Conservation (phyloP, 1,140 invertebrate genomes). For the Leguminivora glycinivorella region DNA sequence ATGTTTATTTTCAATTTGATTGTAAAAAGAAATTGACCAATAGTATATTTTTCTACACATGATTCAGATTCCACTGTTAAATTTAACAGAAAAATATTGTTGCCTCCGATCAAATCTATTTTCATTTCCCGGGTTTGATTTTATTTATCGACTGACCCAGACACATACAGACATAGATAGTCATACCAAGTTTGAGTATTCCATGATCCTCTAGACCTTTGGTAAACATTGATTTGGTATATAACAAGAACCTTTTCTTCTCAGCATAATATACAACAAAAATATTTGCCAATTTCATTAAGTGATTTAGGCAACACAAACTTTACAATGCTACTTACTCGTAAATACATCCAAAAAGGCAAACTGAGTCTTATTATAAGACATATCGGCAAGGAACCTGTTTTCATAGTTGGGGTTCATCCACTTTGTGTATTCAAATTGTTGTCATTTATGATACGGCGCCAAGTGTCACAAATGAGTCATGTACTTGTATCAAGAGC, state of each 20-base stretch:
- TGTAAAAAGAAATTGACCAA: neutral
- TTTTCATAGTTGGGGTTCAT: neutral
- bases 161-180: no score
- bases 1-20: neutral
- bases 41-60: neutral
- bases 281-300: neutral
- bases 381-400: neutral
- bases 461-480: neutral
- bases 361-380: neutral
- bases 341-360: neutral
- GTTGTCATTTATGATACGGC: neutral
- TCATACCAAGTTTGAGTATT: neutral
- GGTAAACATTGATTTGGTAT: constrained; percentile 5
- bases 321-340: neutral
- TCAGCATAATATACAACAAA: neutral
- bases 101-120: neutral
- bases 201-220: constrained; percentile 9
- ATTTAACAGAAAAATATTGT: neutral
- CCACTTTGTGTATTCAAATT: neutral
- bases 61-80: neutral
- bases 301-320: neutral
- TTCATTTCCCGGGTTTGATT: neutral
- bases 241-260: neutral
- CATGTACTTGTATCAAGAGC: neutral
- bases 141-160: neutral